These are phyloP conservation scores for Nudaria mundana DNA, from an alignment of 2,888 invertebrate species.

Conservation along the genomic window DNA sequence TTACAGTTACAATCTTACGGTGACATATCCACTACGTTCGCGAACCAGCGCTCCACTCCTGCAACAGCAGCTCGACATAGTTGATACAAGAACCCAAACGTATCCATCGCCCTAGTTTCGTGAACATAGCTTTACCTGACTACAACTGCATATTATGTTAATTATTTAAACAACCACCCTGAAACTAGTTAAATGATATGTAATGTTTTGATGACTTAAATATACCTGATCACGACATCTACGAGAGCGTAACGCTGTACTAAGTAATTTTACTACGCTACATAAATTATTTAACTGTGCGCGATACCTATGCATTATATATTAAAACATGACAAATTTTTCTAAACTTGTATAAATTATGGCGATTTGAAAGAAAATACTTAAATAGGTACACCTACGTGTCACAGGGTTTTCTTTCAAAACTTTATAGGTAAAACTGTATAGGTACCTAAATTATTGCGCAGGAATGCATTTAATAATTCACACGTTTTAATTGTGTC, in stretches of 20 bases:
- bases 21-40: no score
- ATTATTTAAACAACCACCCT: conserved; percentile 50
- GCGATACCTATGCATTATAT: no score
- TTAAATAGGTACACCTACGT: no score
- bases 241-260: conserved; percentile 30
- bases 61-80: no score
- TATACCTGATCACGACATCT: conserved; percentile 38
- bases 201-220: conserved; percentile 53
- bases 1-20: no score
- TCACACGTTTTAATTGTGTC: conserved; percentile 39
- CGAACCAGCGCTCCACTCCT: no score
- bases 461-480: conserved; percentile 37
- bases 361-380: no score
- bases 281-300: no score
- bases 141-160: conserved; percentile 51
- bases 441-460: conserved; percentile 48
- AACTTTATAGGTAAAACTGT: no score
- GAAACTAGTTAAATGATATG: conserved; percentile 58
- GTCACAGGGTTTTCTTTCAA: no score
- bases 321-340: conserved; percentile 18
- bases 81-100: no score
- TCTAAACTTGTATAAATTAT: conserved; percentile 6
- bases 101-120: no score
- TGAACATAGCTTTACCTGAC: conserved; percentile 51
- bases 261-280: conserved; percentile 9